Base-by-base conservation (phyloP, 1,140 invertebrate genomes). In the Halotydeus destructor region DNA sequence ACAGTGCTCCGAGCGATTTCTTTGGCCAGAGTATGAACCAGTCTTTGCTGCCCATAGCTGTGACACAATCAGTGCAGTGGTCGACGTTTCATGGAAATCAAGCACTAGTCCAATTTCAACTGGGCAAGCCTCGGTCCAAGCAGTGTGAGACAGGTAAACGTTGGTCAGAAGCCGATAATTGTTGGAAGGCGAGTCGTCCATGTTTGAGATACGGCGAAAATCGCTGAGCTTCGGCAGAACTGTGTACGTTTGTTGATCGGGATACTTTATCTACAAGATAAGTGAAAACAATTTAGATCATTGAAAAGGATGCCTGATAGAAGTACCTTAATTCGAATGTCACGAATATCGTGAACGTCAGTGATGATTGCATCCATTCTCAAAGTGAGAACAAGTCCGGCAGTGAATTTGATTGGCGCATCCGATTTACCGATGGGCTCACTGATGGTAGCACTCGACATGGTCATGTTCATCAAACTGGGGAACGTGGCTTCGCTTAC, bases 371-470 rank as follows among this genome's bases (percentile, higher is more conserved):
- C 82, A 53, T 86, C 79, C 27, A 93, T 63, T 8, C 72, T 73
- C 22, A 93, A 73, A 16, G 77, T 79, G 25, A 85, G 69, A 21
- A 91, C 71, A 0, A 94, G 68, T 0, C 86, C 86, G 1, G 86
- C 84, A 16, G 83, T 85, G 54, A 93, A 89, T 58, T 89, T 86
- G n/a, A 88, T 58, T 5, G 81, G 73, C 39, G 71, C 75, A 56
- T 96, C 86, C 14, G 71, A 70, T 51, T 80, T 72, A 3, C 72
- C 74, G 45, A 72, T 70, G 8, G 86, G 86, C 54, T 91, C 82
- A 37, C 78, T 64, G 37, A 96, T 83, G 1, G 69, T 65, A 16
- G 81, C 85, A 23, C 68, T 70, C 51, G 79, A 81, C 42, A 40
- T 39, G 9, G 18, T 23, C 12, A 49, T 11, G 12, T 39, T 40